Conservation (phyloP, 2,113 vertebrate genomes). For the Axis porcinus region DNA sequence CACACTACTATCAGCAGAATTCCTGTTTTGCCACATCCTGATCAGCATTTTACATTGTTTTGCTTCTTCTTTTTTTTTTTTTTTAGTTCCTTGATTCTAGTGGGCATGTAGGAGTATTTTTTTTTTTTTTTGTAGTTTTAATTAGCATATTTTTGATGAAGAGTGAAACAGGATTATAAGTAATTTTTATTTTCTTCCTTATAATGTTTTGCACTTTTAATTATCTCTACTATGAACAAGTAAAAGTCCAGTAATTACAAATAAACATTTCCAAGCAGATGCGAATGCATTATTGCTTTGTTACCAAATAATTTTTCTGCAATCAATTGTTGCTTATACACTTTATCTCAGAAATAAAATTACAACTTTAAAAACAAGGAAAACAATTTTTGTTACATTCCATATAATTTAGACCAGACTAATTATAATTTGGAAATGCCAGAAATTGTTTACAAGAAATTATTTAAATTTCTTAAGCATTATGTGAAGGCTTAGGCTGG, state of each 20-base stretch:
- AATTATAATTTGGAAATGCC: neutral
- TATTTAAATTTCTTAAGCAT: neutral
- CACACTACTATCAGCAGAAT: no score
- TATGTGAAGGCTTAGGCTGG: neutral
- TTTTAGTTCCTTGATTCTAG: neutral
- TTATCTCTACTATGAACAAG: neutral
- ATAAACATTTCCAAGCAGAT: neutral
- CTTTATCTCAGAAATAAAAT: slow-evolving; percentile 6
- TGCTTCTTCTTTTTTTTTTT: neutral
- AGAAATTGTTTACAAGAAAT: neutral
- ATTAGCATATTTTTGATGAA: neutral
- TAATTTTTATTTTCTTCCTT: neutral
- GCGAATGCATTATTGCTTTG: neutral
- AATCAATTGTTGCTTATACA: neutral
- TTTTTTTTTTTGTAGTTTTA: neutral
- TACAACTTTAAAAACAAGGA: neutral
- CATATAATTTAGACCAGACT: neutral
- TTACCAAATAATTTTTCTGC: neutral
- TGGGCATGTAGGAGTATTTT: neutral
- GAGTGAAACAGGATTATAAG: neutral
- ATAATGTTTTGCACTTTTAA: neutral
- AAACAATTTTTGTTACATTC: neutral
- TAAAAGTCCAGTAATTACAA: neutral
- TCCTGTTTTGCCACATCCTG: neutral
- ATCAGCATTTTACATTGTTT: neutral